phyloP scores from a whole-genome alignment of 2,797 vertebrate genomes.

The Dallia pectoralis region DNA sequence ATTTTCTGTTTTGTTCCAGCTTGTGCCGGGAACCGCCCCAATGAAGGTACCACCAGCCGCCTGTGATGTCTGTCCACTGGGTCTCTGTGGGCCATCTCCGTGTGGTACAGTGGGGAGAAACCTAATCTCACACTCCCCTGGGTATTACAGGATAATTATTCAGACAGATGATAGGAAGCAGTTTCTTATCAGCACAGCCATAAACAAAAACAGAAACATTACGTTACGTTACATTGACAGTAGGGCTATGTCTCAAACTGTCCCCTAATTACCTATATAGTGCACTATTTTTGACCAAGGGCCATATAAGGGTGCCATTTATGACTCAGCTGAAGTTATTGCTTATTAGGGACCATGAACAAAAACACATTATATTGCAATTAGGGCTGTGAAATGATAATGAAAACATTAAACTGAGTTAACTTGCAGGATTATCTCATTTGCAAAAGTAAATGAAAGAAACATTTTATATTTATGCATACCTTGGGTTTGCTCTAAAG shows the following conservation, averaged over 20 bases:
- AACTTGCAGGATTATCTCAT: too few relatives aligned
- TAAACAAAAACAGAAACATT: constrained; percentile 7
- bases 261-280: background rate
- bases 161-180: constrained; percentile 7
- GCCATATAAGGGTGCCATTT: background rate
- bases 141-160: constrained; percentile 3
- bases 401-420: too few relatives aligned
- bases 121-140: constrained; percentile 4
- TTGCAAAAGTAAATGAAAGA: too few relatives aligned
- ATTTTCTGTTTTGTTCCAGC: too few relatives aligned
- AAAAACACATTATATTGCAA: background rate
- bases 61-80: background rate
- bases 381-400: background rate
- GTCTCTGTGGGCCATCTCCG: background rate
- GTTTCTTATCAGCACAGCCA: background rate
- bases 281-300: background rate
- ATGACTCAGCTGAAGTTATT: background rate
- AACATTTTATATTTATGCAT: too few relatives aligned
- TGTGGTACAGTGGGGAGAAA: background rate
- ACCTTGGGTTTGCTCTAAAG: too few relatives aligned
- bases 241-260: background rate
- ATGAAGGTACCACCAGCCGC: too few relatives aligned
- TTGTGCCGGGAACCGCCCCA: too few relatives aligned
- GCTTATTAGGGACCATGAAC: background rate
- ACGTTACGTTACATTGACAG: constrained; percentile 8